Base-by-base conservation (phyloP, 2,888 invertebrate species). In the Callyntrura guangdongensis region DNA sequence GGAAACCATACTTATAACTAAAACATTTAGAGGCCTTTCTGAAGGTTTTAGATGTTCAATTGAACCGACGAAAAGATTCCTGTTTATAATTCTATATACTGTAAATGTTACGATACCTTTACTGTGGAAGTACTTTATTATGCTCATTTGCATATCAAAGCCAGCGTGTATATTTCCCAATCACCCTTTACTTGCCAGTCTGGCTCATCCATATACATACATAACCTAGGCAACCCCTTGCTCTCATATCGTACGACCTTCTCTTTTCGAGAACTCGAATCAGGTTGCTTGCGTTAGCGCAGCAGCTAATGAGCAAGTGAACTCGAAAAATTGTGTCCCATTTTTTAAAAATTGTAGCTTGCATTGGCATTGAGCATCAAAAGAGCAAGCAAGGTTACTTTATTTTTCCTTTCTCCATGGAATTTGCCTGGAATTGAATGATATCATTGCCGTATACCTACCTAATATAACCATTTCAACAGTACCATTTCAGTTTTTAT, bases 361-460 rank as follows among this genome's bases (percentile, higher is more conserved):
- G 25, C 64, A 25, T 64, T 22, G 61, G 4, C 6, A 64, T 69
- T 72, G 67, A 67, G 6, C 27, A 67, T 67, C 67, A 67, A 36
- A 36, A 22, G 61, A 22, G 22, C 61, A 64, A 22, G 61, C 77
- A 11, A 77, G 49, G 14, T n/a, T n/a, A 5, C 22, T 22, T 49
- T 49, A 49, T 49, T 49, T 22, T 49, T 20, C 49, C 22, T 14
- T 4, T 22, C 49, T 74, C 49, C 74, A 49, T 49, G 22, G 49
- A 49, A 72, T 72, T 72, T 47, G 47, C 47, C 74, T 74, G 22
- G 74, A 74, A 74, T 49, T 22, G 74, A 49, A 74, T 74, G 20
- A 74, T 47, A 22, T 74, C 47, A 6, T 20, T 53, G 74, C 74
- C 49, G 53, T 47, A 12, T 72, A 47, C 74, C 14, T 59, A 22